A percentile compares a stretch with the other conserved stretches of the same genome.
phyloP scores from a whole-genome alignment of 1,140 invertebrate species.

The Papilio machaon region DNA sequence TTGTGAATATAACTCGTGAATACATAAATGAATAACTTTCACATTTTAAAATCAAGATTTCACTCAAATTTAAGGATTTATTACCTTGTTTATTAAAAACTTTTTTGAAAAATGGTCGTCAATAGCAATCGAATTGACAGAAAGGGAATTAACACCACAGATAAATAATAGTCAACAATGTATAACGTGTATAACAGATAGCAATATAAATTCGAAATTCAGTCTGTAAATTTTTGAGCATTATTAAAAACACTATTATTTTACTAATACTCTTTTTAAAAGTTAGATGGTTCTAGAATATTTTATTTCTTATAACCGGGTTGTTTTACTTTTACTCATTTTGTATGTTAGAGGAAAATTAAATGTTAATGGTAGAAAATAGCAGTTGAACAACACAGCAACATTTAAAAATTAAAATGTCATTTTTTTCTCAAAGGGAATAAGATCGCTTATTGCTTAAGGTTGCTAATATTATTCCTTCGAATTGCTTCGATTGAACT shows the following conservation, averaged over 20 bases:
- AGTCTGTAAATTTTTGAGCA: neutral
- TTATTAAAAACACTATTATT: neutral
- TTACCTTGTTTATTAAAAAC: conserved; percentile 39
- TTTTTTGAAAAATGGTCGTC: conserved; percentile 32
- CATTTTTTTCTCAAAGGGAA: neutral
- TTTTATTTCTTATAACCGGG: neutral
- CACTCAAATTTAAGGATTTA: conserved; percentile 38
- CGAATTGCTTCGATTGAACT: neutral
- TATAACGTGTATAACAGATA: neutral
- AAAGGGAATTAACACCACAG: conserved; percentile 20
- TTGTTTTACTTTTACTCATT: neutral
- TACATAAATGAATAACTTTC: conserved; percentile 21
- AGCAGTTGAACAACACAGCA: neutral
- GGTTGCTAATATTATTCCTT: neutral
- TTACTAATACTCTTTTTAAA: neutral
- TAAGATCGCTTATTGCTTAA: neutral
- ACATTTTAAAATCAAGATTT: conserved; percentile 40
- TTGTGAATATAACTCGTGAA: neutral
- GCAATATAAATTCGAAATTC: neutral
- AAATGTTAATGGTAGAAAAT: neutral
- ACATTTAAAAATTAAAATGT: neutral
- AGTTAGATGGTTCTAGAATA: neutral
- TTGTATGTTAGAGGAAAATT: too few species aligned
- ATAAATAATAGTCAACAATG: neutral
- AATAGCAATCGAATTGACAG: conserved; percentile 32